A percentile compares a stretch with the other conserved stretches of the same genome.
Conservation (phyloP, 2,797 vertebrate genomes). For the Propithecus perrieri region DNA sequence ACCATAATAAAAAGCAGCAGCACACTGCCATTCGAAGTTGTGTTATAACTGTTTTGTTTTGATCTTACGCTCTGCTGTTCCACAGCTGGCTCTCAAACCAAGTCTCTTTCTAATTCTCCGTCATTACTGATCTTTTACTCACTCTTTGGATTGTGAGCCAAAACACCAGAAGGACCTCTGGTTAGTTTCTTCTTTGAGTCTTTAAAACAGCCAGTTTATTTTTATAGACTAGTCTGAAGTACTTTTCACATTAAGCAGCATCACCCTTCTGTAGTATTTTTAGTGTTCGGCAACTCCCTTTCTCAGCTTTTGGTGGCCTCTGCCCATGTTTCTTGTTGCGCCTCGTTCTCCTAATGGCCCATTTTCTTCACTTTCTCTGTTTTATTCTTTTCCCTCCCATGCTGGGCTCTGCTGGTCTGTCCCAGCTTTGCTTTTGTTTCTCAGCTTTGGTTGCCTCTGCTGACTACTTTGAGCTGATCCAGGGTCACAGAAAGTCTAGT, state of each 20-base stretch:
- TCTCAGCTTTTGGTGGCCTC: background rate
- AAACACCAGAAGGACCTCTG: constrained; percentile 16
- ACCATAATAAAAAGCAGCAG: background rate
- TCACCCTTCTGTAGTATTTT: background rate
- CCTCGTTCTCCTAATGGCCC: too few species aligned
- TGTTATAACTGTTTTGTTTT: background rate
- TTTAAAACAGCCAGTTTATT: constrained; percentile 45
- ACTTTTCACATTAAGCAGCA: background rate
- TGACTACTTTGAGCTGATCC: background rate
- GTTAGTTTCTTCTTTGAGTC: constrained; percentile 39
- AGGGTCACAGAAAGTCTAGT: background rate
- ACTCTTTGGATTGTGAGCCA: background rate
- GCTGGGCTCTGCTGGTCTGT: background rate
- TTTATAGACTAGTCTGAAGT: background rate
- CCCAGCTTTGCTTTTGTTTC: background rate
- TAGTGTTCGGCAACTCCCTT: background rate
- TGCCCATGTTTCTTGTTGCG: background rate
- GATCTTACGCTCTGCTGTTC: background rate
- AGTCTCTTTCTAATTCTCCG: background rate
- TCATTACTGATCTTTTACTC: constrained; percentile 1
- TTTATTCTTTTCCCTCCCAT: background rate
- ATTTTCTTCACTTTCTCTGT: background rate
- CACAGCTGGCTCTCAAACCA: background rate
- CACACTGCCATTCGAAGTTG: background rate
- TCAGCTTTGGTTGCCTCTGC: background rate